Percentiles rank a stretch among this genome's conserved stretches.
These are phyloP conservation scores for Merodon equestris DNA, from an alignment of 2,888 invertebrate species.

Conservation along the genomic window DNA sequence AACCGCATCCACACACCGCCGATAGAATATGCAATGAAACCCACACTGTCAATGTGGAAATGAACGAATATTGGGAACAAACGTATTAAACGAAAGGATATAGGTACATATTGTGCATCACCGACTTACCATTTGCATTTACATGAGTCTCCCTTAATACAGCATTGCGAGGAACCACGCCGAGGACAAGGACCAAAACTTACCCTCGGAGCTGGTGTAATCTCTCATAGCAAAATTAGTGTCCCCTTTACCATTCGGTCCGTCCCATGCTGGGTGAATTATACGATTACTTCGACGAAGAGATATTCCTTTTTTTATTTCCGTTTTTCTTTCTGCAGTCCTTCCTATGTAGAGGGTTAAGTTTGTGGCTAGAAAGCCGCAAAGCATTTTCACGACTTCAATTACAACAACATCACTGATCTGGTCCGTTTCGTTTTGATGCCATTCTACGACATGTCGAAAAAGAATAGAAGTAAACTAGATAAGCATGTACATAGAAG, in stretches of 20 bases:
- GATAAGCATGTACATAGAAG: conserved; percentile 1
- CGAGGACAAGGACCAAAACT: conserved; percentile 56
- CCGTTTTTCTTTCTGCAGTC: conserved; percentile 20
- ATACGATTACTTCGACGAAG: conserved; percentile 60
- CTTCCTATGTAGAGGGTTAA: conserved; percentile 38
- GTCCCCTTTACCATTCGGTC: conserved; percentile 49
- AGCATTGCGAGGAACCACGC: conserved; percentile 11
- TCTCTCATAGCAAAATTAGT: conserved; percentile 58
- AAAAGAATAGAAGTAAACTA: background rate
- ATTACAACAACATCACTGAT: background rate
- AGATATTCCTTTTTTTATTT: conserved; percentile 45
- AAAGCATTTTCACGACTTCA: conserved; percentile 47
- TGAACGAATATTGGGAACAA: conserved; percentile 15
- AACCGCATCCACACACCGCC: background rate
- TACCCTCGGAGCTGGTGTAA: conserved; percentile 44
- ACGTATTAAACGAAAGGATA: conserved; percentile 30
- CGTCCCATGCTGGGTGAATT: conserved; percentile 60
- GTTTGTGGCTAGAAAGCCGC: conserved; percentile 60
- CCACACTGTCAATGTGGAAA: conserved; percentile 7
- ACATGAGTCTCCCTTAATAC: conserved; percentile 15
- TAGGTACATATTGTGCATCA: background rate
- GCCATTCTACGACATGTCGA: background rate
- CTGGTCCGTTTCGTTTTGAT: no score
- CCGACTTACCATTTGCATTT: conserved; percentile 20
- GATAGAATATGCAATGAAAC: conserved; percentile 13